Percentiles rank a stretch among this genome's conserved stretches.
Evolutionary conservation across 23 tunicate species (phyloP).

Genomic region (Styela clava): DNA sequence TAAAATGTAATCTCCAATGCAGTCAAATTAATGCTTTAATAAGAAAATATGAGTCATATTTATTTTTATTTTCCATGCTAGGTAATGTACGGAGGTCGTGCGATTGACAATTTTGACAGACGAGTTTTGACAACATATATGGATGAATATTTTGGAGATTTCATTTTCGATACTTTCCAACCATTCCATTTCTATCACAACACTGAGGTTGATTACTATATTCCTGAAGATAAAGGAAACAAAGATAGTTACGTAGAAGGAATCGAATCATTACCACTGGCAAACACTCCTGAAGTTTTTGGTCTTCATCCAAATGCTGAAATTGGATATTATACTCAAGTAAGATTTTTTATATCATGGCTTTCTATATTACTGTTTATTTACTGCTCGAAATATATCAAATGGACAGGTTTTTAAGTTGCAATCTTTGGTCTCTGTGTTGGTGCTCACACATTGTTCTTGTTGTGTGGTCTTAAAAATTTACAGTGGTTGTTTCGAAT

Average conservation of each 20-base stretch:
- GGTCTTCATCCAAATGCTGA: constrained; percentile 99
- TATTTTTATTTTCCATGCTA: background rate
- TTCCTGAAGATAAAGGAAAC: constrained; percentile 91
- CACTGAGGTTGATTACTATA: constrained; percentile 79
- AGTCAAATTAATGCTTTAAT: no score
- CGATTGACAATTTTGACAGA: constrained; percentile 92
- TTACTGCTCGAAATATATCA: no score
- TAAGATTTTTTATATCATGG: constrained; percentile 10
- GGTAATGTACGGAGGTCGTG: constrained; percentile 99
- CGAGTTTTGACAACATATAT: constrained; percentile 97
- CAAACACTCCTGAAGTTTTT: constrained; percentile 97
- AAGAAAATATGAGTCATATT: no score
- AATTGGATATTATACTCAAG: constrained; percentile 98
- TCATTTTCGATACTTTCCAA: constrained; percentile 98
- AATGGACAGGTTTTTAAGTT: no score
- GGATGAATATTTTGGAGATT: constrained; percentile 99
- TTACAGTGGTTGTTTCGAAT: no score
- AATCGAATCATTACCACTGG: constrained; percentile 83
- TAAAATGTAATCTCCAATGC: no score
- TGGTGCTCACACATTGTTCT: no score
- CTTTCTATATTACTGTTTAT: no score
- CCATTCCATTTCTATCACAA: constrained; percentile 97
- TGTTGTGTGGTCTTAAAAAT: no score
- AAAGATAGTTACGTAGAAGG: constrained; percentile 87
- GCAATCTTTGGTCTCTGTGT: no score